Evolutionary conservation across 2,888 invertebrate genomes (phyloP), one percentile per base, ranked within the genome.

Genomic region (Eledona agricola): DNA sequence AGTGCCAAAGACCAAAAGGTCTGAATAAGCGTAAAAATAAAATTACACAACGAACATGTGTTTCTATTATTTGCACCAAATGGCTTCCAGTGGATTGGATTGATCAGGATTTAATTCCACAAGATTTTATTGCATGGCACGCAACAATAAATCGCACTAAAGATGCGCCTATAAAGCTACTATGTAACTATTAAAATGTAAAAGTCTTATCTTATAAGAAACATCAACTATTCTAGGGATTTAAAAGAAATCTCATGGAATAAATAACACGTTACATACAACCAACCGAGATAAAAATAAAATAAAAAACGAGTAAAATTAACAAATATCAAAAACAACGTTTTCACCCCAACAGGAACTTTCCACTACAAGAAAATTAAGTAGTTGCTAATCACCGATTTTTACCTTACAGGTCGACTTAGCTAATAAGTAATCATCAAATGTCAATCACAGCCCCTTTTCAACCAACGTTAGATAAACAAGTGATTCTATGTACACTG

Each of bases 1-100:
- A 46, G 46, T 46, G 46, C 46, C 46, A 46, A 46, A 46, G 46
- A 46, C n/a, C n/a, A n/a, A 45, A 28, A 43, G 31, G 42, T 42
- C 42, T 42, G 42, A 42, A 15, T 15, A 19, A 29, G 29, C 31
- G 29, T 42, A 31, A 42, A 10, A 29, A 42, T 42, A 29, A 31
- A 42, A 35, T 20, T 35, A 9, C 31, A 13, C 42, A 42, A 42
- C 29, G 42, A 42, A 19, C 17, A 26, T 38, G n/a, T n/a, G n/a
- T n/a, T n/a, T n/a, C 19, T 19, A 19, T 22, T 11, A 20, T 19
- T 19, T n/a, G n/a, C n/a, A n/a, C n/a, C n/a, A n/a, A n/a, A n/a
- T n/a, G n/a, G n/a, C n/a, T n/a, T n/a, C n/a, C n/a, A n/a, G n/a
- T n/a, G n/a, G n/a, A n/a, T n/a, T n/a, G n/a, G n/a, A n/a, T n/a